These are phyloP conservation scores for Parnassius mnemosyne DNA, from an alignment of 2,888 invertebrate species.

Conservation along the genomic window DNA sequence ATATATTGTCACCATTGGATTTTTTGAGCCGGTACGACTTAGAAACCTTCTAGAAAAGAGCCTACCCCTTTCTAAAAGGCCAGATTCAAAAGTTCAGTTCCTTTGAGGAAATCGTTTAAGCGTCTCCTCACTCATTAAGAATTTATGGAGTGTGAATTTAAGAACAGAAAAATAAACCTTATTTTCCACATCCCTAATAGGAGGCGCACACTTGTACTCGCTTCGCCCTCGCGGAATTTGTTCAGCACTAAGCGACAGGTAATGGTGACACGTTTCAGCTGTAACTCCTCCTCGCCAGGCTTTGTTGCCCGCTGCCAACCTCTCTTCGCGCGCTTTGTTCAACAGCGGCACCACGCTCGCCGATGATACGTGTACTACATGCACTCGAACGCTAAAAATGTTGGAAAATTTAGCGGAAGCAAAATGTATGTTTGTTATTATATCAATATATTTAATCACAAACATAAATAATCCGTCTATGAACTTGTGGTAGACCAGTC, in stretches of 20 bases:
- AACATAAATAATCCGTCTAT: too few species aligned
- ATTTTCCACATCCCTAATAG: slow-evolving; percentile 83
- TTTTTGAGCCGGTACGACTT: too few species aligned
- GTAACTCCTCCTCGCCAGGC: slow-evolving; percentile 80
- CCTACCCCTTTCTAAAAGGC: too few species aligned
- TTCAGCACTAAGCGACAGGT: slow-evolving; percentile 83
- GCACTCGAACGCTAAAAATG: slow-evolving; percentile 79
- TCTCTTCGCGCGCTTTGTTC: slow-evolving; percentile 65
- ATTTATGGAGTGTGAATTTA: not conserved
- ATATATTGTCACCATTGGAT: too few species aligned
- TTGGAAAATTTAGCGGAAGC: too few species aligned
- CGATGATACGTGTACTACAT: slow-evolving; percentile 85
- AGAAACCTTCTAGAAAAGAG: too few species aligned
- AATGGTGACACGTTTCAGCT: slow-evolving; percentile 88
- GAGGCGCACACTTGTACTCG: slow-evolving; percentile 87
- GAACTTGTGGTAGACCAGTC: too few species aligned
- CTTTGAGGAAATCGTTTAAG: too few species aligned
- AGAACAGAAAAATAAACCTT: slow-evolving; percentile 59
- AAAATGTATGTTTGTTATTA: too few species aligned
- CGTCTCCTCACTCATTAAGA: too few species aligned
- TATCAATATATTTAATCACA: too few species aligned
- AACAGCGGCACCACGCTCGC: slow-evolving; percentile 81
- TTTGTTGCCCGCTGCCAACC: slow-evolving; percentile 71
- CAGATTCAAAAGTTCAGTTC: too few species aligned
- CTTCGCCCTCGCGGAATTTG: slow-evolving; percentile 82